Evolutionary conservation across 2,888 invertebrate genomes (phyloP), one percentile per base, ranked within the genome.

Genomic region (Drosophila nr. perissopoda): DNA sequence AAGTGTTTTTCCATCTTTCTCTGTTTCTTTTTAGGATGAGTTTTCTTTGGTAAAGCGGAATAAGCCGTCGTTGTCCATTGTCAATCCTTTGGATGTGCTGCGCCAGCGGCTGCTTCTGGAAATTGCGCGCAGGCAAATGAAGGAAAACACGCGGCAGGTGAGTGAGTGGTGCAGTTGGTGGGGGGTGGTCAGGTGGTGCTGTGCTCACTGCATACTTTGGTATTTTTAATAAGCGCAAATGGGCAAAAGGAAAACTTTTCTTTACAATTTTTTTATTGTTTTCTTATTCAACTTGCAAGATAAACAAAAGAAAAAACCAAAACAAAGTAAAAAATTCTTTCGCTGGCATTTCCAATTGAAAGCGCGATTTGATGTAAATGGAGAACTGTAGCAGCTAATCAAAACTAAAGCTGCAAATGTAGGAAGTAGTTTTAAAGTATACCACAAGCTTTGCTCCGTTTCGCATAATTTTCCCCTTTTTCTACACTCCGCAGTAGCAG

Each of bases 21-120:
- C 8, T 18, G 42, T 62, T 3, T 51, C 11, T 36, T 64, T 10
- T 7, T 68, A 93, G 93, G 92, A 92, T 79, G 92, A 92, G 74
- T 93, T 92, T 79, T 93, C 94, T 60, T 93, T 94, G 82, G 93
- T 93, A 82, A 95, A 95, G 91, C 94, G 95, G 91, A 95, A 95
- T 93, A 95, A 95, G 92, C 95, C 95, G 7, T 96, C 96, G 18
- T 94, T 98, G 81, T 97, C 97, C 78, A 97, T 98, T 93, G 96
- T 96, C 89, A 97, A 97, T 94, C 97, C 97, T 1, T 94, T 98
- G 94, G 97, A 97, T 92, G 97, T 97, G 58, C 94, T 98, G 52
- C 95, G 97, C 77, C 96, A 97, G 92, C 95, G 97, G 89, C 95
- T 97, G 56, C 93, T 97, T 77, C 93, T 97, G 82, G 97, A 97